Percentiles rank a stretch among this genome's conserved stretches.
phyloP scores from a whole-genome alignment of 2,797 vertebrate species.

The Myotis planiceps region DNA sequence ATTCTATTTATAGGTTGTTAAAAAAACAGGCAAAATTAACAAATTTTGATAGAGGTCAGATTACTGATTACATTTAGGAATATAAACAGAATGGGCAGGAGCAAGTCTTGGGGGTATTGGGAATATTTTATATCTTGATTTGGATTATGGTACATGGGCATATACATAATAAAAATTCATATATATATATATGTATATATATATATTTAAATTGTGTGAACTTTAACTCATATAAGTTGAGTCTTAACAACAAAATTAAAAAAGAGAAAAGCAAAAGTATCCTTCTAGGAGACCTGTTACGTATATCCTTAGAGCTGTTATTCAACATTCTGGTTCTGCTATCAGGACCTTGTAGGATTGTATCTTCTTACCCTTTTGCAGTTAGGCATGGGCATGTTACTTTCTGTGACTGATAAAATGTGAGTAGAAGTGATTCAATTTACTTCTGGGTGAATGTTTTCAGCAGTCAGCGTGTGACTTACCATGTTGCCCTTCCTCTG shows the following conservation, averaged over 20 bases:
- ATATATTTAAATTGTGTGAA: not conserved
- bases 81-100: not conserved
- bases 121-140: not conserved
- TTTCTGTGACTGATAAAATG: not conserved
- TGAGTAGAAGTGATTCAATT: not conserved
- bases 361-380: not conserved
- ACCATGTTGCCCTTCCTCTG: not conserved
- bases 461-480: not conserved
- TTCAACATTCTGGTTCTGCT: not conserved
- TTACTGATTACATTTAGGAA: not conserved
- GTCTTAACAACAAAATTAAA: not conserved
- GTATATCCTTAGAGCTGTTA: not conserved
- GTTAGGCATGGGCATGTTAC: not conserved
- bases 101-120: not conserved
- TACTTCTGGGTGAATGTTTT: not conserved
- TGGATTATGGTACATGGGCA: not conserved
- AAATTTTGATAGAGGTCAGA: not conserved
- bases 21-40: conserved; percentile 39
- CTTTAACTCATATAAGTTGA: not conserved
- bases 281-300: not conserved
- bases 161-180: not conserved
- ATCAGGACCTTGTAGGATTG: not conserved
- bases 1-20: not conserved
- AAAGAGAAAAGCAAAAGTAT: not conserved
- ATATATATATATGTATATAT: not conserved